phyloP scores from a whole-genome alignment of 2,888 invertebrate genomes.

The Microdon myrmicae region DNA sequence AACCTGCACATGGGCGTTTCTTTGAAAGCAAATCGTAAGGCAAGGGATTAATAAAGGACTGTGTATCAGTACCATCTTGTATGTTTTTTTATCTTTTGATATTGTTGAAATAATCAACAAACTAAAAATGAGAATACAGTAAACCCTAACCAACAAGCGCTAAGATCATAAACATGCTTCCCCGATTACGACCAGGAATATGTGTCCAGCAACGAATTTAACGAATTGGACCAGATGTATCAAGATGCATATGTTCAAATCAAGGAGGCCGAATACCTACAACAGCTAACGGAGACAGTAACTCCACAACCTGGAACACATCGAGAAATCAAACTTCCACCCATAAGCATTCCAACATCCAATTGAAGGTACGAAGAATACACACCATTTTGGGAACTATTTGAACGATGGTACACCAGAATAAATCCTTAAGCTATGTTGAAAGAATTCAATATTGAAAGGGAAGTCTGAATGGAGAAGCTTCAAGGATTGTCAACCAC shows the following conservation, averaged over 20 bases:
- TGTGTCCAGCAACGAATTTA: too few relatives aligned
- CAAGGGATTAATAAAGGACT: too few relatives aligned
- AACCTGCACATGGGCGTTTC: too few relatives aligned
- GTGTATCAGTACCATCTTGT: too few relatives aligned
- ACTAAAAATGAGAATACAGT: too few relatives aligned
- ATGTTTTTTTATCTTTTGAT: too few relatives aligned
- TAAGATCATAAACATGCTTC: too few relatives aligned
- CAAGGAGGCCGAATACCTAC: neutral
- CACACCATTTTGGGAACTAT: slow-evolving; percentile 5
- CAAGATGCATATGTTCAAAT: slow-evolving; percentile 6
- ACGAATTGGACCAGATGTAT: slow-evolving; percentile 1
- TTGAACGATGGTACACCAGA: slow-evolving; percentile 5
- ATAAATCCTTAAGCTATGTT: neutral
- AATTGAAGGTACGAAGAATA: slow-evolving; percentile 1
- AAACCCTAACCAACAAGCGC: too few relatives aligned
- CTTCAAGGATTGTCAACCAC: slow-evolving; percentile 2
- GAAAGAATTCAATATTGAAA: slow-evolving; percentile 5
- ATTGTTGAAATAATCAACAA: too few relatives aligned
- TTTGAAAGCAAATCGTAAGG: too few relatives aligned
- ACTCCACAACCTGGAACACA: slow-evolving; percentile 9
- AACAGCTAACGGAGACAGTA: neutral
- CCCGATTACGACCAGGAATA: too few relatives aligned
- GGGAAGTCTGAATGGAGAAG: slow-evolving; percentile 2
- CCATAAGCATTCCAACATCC: neutral
- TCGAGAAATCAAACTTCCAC: slow-evolving; percentile 5